phyloP scores from a whole-genome alignment of 1,140 invertebrate species.

The Zaprionus africanus region DNA sequence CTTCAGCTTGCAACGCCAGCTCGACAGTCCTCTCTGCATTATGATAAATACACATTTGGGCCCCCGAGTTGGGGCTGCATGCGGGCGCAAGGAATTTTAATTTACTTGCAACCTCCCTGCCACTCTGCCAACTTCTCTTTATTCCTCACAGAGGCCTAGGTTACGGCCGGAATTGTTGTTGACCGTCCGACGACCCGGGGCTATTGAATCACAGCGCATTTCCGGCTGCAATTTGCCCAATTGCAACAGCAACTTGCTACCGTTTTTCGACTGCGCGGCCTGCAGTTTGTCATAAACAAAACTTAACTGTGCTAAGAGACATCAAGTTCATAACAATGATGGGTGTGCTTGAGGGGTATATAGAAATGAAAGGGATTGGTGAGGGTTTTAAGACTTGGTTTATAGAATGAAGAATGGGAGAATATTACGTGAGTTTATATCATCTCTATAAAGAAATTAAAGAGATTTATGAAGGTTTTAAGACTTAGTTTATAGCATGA shows the following conservation, averaged over 20 bases:
- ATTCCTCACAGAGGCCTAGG: conserved; percentile 1
- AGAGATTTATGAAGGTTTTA: too few species aligned
- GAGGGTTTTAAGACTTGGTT: too few species aligned
- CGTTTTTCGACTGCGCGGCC: conserved; percentile 49
- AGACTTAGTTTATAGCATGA: too few species aligned
- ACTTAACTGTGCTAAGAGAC: not conserved
- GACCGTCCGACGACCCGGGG: conserved; percentile 31
- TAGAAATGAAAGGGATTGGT: too few species aligned
- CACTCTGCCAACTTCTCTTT: not conserved
- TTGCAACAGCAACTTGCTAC: conserved; percentile 53
- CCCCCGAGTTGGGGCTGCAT: not conserved
- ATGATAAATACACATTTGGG: conserved; percentile 81
- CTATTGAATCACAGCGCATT: conserved; percentile 76
- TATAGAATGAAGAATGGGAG: too few species aligned
- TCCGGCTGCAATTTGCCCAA: conserved; percentile 75
- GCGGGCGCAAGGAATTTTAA: conserved; percentile 68
- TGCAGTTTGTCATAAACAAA: conserved; percentile 33
- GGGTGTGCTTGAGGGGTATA: not conserved
- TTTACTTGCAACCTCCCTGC: conserved; percentile 44
- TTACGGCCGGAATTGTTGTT: conserved; percentile 9
- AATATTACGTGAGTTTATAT: too few species aligned
- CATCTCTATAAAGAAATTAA: too few species aligned
- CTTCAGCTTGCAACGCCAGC: not conserved
- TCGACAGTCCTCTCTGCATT: conserved; percentile 60
- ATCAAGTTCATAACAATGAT: not conserved